Conservation (phyloP, 2,888 invertebrate genomes). For the Bellardia bayeri region DNA sequence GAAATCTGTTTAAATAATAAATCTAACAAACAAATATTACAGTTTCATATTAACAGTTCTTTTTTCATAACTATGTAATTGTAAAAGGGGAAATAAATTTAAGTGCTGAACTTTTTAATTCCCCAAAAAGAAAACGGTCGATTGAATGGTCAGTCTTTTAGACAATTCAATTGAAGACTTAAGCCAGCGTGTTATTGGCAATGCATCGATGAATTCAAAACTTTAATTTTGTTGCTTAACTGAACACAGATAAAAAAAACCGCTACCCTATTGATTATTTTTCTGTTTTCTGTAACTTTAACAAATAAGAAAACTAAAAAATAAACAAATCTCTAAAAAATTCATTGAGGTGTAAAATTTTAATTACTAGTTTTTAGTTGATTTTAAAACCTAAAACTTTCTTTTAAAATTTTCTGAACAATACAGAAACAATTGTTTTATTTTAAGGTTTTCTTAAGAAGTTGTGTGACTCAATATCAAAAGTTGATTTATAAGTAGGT, state of each 20-base stretch:
- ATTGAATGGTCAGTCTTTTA: not conserved
- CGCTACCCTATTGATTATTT: slow-evolving; percentile 22
- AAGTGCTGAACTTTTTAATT: not conserved
- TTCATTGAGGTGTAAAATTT: slow-evolving; percentile 61
- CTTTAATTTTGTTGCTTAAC: not conserved
- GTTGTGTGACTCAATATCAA: slow-evolving; percentile 3
- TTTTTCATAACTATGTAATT: not conserved
- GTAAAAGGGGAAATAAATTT: not conserved
- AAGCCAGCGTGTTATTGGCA: slow-evolving; percentile 1
- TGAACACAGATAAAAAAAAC: not conserved
- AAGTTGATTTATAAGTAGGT: not conserved
- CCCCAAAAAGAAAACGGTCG: not conserved
- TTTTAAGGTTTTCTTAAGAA: slow-evolving; percentile 50
- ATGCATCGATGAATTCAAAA: slow-evolving; percentile 12
- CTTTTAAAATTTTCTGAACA: slow-evolving; percentile 28
- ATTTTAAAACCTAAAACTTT: slow-evolving; percentile 36
- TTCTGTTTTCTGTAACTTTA: not conserved
- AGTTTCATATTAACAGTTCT: not conserved
- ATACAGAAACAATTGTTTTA: not conserved
- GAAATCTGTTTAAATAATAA: too few species aligned
- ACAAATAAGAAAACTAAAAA: not conserved
- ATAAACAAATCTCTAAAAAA: slow-evolving; percentile 19
- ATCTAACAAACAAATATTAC: too few species aligned
- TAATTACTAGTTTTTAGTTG: slow-evolving; percentile 57
- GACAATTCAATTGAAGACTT: not conserved